Percentiles rank a stretch among this genome's conserved stretches.
Conservation (phyloP, 1,140 invertebrate genomes). For the Caenorhabditis brenneri region DNA sequence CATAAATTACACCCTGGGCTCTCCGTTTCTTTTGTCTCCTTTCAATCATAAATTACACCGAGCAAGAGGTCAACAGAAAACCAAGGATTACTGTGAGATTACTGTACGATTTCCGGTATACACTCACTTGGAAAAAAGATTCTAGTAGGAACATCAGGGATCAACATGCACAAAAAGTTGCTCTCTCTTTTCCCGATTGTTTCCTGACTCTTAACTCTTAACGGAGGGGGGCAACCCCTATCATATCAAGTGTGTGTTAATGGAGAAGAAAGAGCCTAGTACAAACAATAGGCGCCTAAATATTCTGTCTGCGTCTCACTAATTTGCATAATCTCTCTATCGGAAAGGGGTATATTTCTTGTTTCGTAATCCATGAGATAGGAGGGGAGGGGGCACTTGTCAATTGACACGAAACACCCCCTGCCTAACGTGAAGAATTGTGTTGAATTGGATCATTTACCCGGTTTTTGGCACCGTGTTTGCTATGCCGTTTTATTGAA, state of each 20-base stretch:
- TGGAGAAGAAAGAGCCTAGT: not conserved
- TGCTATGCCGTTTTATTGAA: too few species aligned
- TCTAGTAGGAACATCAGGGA: too few species aligned
- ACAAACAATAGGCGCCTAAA: not conserved
- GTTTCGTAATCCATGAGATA: constrained; percentile 27
- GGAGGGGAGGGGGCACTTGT: constrained; percentile 13
- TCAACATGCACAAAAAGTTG: too few species aligned
- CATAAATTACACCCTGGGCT: constrained; percentile 9
- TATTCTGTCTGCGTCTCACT: not conserved
- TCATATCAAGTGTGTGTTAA: not conserved
- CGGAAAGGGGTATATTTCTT: not conserved
- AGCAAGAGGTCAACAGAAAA: too few species aligned
- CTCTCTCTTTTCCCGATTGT: too few species aligned
- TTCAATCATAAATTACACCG: too few species aligned
- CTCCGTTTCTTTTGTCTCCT: not conserved
- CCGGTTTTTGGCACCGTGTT: too few species aligned
- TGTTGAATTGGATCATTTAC: not conserved
- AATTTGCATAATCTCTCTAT: not conserved
- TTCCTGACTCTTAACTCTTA: not conserved
- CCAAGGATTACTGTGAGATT: not conserved
- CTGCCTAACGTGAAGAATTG: not conserved
- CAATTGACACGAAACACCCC: constrained; percentile 35
- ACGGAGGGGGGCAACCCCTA: not conserved
- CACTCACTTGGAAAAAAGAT: too few species aligned
- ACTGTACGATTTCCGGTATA: not conserved